phyloP scores from a whole-genome alignment of 1,140 invertebrate species.

The Heliothis subflexa region DNA sequence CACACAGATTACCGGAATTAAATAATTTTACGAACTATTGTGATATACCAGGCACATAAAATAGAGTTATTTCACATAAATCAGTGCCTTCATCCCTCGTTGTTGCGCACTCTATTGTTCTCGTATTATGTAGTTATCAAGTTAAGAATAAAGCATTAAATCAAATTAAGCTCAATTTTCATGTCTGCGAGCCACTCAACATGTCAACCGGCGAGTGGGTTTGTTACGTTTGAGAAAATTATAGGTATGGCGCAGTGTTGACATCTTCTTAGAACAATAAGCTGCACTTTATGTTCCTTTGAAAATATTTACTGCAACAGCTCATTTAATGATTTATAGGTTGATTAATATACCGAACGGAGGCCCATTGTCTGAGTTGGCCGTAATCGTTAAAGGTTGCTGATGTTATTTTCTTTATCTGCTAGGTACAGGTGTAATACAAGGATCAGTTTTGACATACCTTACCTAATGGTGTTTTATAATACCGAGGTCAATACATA shows the following conservation, averaged over 20 bases:
- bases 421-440: too few species aligned
- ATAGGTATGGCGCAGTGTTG: constrained; percentile 9
- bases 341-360: too few species aligned
- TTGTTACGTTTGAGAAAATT: not conserved
- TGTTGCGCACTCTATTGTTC: constrained; percentile 19
- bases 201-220: constrained; percentile 54
- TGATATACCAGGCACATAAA: not conserved
- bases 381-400: not conserved
- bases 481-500: not conserved
- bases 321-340: too few species aligned
- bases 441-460: not conserved
- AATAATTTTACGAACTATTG: not conserved
- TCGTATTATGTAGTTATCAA: constrained; percentile 37
- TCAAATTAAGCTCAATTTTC: constrained; percentile 32
- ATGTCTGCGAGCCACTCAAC: constrained; percentile 61
- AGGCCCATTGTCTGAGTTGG: not conserved
- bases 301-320: not conserved
- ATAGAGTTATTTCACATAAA: constrained; percentile 20
- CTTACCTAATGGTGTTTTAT: not conserved
- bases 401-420: not conserved
- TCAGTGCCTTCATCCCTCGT: not conserved
- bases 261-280: constrained; percentile 25
- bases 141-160: constrained; percentile 13
- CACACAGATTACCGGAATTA: not conserved
- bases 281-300: not conserved